phyloP scores from a whole-genome alignment of 1,140 invertebrate genomes.

The Pogonognathellus flavescens region DNA sequence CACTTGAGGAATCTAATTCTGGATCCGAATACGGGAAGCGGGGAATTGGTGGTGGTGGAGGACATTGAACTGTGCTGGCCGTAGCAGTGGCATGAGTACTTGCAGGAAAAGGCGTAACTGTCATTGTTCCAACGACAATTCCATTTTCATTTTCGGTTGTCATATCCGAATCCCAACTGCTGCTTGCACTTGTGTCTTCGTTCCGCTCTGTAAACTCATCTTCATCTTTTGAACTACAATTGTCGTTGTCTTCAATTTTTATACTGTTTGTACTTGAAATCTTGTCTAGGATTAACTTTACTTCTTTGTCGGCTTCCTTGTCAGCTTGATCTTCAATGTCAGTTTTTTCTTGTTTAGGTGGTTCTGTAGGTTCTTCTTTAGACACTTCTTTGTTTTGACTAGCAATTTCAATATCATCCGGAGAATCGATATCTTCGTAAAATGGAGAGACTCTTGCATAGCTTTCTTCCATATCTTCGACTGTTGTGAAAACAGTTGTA shows the following conservation, averaged over 20 bases:
- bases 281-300: not conserved
- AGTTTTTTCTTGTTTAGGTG: not conserved
- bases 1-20: conserved; percentile 47
- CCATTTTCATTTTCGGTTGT: conserved; percentile 40
- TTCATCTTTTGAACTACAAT: conserved; percentile 7
- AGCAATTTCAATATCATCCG: not conserved
- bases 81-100: conserved; percentile 17
- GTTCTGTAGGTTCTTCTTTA: too few relatives aligned
- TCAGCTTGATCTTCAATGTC: not conserved
- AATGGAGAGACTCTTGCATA: not conserved
- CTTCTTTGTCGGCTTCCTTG: conserved; percentile 29
- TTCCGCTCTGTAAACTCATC: conserved; percentile 4
- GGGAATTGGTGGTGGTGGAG: conserved; percentile 55
- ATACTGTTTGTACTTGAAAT: not conserved
- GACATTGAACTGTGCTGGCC: conserved; percentile 47
- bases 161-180: conserved; percentile 34
- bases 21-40: conserved; percentile 46
- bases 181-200: conserved; percentile 31
- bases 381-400: conserved; percentile 18
- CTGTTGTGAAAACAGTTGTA: not conserved
- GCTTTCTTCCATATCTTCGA: not conserved
- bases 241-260: not conserved
- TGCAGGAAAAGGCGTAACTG: conserved; percentile 28
- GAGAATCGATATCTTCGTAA: conserved; percentile 1
- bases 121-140: conserved; percentile 33